A percentile compares a stretch with the other conserved stretches of the same genome.
phyloP scores from a whole-genome alignment of 2,888 invertebrate genomes.

The Philonicus albiceps region DNA sequence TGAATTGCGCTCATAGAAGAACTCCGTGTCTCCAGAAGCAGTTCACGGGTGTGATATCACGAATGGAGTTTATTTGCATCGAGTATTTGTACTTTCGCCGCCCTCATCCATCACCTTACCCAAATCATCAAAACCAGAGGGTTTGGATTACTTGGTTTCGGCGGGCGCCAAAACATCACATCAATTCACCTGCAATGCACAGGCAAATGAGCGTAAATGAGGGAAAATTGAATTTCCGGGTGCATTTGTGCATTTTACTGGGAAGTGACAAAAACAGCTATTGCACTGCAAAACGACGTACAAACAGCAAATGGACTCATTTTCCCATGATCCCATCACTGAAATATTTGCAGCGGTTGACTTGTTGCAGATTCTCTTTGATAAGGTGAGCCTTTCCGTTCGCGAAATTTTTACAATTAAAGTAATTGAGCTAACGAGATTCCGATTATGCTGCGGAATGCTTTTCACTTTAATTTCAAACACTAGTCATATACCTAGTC shows the following conservation, averaged over 20 bases:
- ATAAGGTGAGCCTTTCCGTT: background rate
- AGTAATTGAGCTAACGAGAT: background rate
- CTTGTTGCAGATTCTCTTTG: background rate
- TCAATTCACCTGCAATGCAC: background rate
- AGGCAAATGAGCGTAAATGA: background rate
- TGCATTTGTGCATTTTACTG: background rate
- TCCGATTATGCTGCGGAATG: background rate
- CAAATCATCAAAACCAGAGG: background rate
- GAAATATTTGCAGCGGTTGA: background rate
- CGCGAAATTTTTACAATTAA: background rate
- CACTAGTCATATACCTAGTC: no score
- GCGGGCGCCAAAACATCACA: background rate
- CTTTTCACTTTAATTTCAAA: background rate
- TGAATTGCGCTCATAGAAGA: constrained; percentile 17
- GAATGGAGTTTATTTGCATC: background rate
- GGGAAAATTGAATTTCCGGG: background rate
- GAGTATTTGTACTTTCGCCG: background rate
- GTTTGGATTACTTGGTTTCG: background rate
- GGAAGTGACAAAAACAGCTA: background rate
- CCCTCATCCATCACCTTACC: background rate
- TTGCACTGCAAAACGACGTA: background rate
- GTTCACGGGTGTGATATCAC: background rate
- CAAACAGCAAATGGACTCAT: background rate
- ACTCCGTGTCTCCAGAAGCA: background rate
- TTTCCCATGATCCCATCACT: background rate